Base-by-base conservation (phyloP, 1,140 invertebrate species). In the Mercenaria mercenaria region DNA sequence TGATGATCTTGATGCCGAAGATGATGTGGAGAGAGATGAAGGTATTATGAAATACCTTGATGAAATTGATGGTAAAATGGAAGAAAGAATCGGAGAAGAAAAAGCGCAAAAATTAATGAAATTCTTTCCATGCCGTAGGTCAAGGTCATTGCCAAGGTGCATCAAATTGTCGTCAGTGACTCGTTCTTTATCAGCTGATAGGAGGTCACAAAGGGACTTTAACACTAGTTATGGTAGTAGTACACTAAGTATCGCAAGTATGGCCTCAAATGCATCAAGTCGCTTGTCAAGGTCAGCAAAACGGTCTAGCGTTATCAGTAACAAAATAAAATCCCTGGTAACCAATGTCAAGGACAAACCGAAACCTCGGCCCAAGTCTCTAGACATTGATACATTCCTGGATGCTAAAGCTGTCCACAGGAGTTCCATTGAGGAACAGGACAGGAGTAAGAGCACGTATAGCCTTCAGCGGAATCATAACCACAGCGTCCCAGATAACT, bases 61-160 rank as follows among this genome's bases (percentile, higher is more conserved):
- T 86, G 94, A 94, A 90, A 41, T 92, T 72, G 93, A 95, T 72
- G 93, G 92, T 3, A 93, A 93, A 86, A 92, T 92, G 69, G 94
- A 94, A 76, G 95, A 95, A 81, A 91, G 92, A 61, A 91, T 88
- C 10, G 94, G 94, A 59, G 83, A 93, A 43, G 93, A 94, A 56
- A 85, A 91, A 59, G 88, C 91, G 18, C 88, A 90, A 34, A 94
- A 93, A 80, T 87, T 94, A 13, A 92, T 94, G 77, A 94, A 92
- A 85, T 93, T 94, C 72, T 90, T 95, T n/a, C 93, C 93, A n/a
- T 94, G 94, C 86, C 88, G 93, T 41, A 85, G 94, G 43, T 93
- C 94, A 83, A 92, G 91, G 67, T 95, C 94, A 26, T 87, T 94
- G 43, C 94, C 94, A 41, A 82, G 94, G 20, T 94, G 93, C 89